Percentiles rank a stretch among this genome's conserved stretches.
phyloP scores from a whole-genome alignment of 1,140 invertebrate species.

The Anastatus disparis region DNA sequence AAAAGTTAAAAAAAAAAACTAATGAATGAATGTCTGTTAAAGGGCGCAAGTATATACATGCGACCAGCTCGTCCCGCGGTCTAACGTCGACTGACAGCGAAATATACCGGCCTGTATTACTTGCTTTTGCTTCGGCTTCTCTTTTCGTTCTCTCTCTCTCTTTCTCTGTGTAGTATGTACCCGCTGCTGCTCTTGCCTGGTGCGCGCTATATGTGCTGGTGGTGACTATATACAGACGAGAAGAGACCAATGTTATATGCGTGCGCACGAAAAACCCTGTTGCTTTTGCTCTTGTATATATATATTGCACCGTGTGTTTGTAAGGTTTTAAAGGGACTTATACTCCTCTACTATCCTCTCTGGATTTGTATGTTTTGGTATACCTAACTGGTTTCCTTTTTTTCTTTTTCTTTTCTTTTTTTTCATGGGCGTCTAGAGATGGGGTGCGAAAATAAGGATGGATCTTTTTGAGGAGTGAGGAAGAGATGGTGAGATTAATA shows the following conservation, averaged over 20 bases:
- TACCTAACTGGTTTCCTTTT: too few relatives aligned
- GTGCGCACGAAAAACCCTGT: too few relatives aligned
- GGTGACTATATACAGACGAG: too few relatives aligned
- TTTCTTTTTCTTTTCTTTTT: too few relatives aligned
- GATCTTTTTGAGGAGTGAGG: not conserved
- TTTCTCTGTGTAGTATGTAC: not conserved
- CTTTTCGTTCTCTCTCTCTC: not conserved
- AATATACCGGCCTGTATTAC: conserved; percentile 53
- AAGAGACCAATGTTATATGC: too few relatives aligned
- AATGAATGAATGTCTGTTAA: conserved; percentile 31
- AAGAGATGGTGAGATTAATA: too few relatives aligned
- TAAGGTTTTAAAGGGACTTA: not conserved
- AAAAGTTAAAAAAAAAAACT: not conserved
- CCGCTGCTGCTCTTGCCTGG: not conserved
- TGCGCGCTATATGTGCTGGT: too few relatives aligned
- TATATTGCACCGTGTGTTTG: not conserved
- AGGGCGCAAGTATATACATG: conserved; percentile 10
- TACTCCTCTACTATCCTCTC: not conserved
- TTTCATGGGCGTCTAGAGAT: too few relatives aligned
- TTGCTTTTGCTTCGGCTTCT: conserved; percentile 1
- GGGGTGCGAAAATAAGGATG: not conserved
- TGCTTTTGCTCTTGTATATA: too few relatives aligned
- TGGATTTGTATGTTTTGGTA: too few relatives aligned
- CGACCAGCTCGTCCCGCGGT: conserved; percentile 58
- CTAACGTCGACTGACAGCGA: conserved; percentile 59